These are phyloP conservation scores for Leptothorax acervorum DNA, from an alignment of 2,888 invertebrate species.

Conservation along the genomic window DNA sequence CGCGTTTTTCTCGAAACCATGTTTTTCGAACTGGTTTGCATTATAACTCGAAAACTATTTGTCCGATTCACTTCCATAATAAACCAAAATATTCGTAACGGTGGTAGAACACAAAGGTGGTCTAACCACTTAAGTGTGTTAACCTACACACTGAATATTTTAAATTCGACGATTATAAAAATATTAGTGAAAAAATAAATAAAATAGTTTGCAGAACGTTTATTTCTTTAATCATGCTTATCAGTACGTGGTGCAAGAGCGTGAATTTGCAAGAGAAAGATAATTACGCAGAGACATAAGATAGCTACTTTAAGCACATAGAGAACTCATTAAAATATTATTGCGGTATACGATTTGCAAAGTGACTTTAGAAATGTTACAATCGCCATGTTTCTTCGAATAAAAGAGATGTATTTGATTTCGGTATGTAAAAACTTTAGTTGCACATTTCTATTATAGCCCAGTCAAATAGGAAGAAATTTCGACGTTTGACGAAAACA, in stretches of 20 bases:
- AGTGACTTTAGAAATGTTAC: background rate
- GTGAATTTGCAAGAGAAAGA: background rate
- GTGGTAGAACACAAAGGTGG: no score
- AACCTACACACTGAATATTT: no score
- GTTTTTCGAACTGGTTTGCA: no score
- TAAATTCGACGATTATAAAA: background rate
- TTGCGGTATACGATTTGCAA: background rate
- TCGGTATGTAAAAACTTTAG: background rate
- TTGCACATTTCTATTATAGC: background rate
- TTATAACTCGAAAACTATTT: no score
- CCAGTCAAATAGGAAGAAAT: no score
- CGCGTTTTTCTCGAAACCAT: no score
- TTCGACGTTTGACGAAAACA: no score
- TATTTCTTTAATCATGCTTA: background rate
- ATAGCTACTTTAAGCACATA: background rate
- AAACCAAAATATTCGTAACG: no score
- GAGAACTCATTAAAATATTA: background rate
- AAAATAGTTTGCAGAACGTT: background rate
- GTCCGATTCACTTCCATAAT: no score
- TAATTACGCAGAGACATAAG: constrained; percentile 11
- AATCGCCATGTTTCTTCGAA: background rate
- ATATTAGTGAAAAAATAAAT: background rate
- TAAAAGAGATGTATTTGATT: background rate
- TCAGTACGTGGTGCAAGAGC: constrained; percentile 19
- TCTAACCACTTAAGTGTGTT: no score